Evolutionary conservation across 2,113 vertebrate species (phyloP).

Genomic region (Urocynchramus pylzowi): DNA sequence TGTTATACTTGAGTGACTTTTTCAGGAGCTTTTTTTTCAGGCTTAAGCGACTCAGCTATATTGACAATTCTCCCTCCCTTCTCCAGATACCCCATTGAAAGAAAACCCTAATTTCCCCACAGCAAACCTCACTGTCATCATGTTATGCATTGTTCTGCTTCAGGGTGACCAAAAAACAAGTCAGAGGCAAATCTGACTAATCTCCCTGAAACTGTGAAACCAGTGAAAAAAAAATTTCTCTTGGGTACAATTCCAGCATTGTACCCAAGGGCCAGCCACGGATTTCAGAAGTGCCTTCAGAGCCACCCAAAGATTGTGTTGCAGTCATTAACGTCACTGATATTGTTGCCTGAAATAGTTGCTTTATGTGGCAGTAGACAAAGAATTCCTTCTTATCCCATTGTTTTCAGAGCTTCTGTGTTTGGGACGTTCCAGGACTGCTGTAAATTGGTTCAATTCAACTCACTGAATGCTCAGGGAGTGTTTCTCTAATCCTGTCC

Average conservation of each 20-base stretch:
- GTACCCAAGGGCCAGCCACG: not conserved
- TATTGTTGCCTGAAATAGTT: not conserved
- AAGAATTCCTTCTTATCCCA: conserved; percentile 31
- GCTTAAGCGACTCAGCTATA: not conserved
- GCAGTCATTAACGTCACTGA: not conserved
- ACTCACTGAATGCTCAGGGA: conserved; percentile 44
- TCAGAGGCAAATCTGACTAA: conserved; percentile 25
- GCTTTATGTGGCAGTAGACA: not conserved
- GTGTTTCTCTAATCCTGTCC: conserved; percentile 57
- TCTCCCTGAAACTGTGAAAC: conserved; percentile 4
- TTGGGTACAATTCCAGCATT: conserved; percentile 16
- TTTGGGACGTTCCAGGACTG: conserved; percentile 11
- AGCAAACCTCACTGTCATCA: not conserved
- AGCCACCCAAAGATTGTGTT: not conserved
- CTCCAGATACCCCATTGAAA: not conserved
- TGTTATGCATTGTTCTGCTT: not conserved
- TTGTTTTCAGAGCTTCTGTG: conserved; percentile 40
- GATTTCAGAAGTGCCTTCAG: not conserved
- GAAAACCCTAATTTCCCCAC: not conserved
- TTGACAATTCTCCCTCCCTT: not conserved
- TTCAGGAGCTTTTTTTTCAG: not conserved
- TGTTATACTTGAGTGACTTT: not conserved
- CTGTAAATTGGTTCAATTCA: conserved; percentile 50
- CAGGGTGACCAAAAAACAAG: conserved; percentile 1
- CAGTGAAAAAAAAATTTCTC: not conserved